Evolutionary conservation across 2,113 vertebrate species (phyloP).

Genomic region (Hystrix brachyura): DNA sequence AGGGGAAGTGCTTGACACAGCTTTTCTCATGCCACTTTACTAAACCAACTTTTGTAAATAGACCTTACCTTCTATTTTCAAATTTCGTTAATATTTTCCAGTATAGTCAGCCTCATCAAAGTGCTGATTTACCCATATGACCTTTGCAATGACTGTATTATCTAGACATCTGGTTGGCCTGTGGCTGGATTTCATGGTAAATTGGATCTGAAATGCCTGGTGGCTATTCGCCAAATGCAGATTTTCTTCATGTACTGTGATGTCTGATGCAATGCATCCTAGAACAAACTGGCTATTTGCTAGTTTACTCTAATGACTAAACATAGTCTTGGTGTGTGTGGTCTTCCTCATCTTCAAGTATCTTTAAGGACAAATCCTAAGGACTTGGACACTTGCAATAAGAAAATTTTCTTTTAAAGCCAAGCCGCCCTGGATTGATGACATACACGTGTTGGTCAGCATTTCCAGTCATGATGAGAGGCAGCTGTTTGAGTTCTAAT

Average conservation of each 20-base stretch:
- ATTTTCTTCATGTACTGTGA: slow-evolving; percentile 83
- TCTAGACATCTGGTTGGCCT: slow-evolving; percentile 69
- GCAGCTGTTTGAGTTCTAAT: slow-evolving; percentile 70
- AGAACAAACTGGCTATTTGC: slow-evolving; percentile 80
- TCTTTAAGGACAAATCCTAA: slow-evolving; percentile 84
- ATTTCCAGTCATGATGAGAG: slow-evolving; percentile 79
- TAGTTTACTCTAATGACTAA: slow-evolving; percentile 85
- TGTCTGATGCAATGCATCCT: slow-evolving; percentile 84
- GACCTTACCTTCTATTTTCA: slow-evolving; percentile 79
- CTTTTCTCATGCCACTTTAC: slow-evolving; percentile 83
- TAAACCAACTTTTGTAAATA: slow-evolving; percentile 87
- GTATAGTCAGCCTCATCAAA: slow-evolving; percentile 70
- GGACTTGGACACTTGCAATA: slow-evolving; percentile 84
- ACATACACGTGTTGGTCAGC: slow-evolving; percentile 80
- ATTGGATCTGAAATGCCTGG: slow-evolving; percentile 63
- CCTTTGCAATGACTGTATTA: slow-evolving; percentile 82
- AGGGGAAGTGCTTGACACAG: slow-evolving; percentile 48
- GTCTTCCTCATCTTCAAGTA: slow-evolving; percentile 76
- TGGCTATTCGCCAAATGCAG: slow-evolving; percentile 76
- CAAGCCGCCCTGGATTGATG: slow-evolving; percentile 81
- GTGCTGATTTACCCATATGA: slow-evolving; percentile 77
- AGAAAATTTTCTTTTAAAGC: slow-evolving; percentile 85
- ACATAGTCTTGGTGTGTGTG: slow-evolving; percentile 82
- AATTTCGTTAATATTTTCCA: slow-evolving; percentile 79
- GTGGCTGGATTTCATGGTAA: slow-evolving; percentile 75